Evolutionary conservation across 2,113 vertebrate genomes (phyloP), one percentile per base, ranked within the genome.

Genomic region (Typhlomys cinereus): DNA sequence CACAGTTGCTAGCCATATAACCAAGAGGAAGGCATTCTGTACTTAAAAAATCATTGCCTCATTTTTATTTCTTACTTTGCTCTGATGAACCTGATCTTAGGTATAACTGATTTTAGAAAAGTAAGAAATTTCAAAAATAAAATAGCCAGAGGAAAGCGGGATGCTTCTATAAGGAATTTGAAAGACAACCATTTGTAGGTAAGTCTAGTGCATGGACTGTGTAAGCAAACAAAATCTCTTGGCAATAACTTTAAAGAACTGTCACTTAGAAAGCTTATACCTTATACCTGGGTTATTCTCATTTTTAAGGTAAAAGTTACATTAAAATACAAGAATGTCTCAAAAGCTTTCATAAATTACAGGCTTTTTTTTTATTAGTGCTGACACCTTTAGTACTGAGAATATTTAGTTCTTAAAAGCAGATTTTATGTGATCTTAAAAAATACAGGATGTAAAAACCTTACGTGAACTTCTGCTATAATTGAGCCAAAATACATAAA

Each of bases 401-500:
- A 91, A 31, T 88, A 88, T 59, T 94, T 74, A 48, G 27, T 78
- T 39, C 48, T 88, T 89, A 84, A 71, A 93, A 73, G 73, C 36
- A 96, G 88, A 76, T 29, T 86, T 94, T 92, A 90, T 85, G 57
- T 76, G 52, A 74, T 84, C 29, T 10, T 70, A 89, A 59, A 50
- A 80, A 57, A 83, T 44, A 15, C 25, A 81, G 44, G n/a, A 84
- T 76, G 93, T 92, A 89, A 92, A 94, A 95, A 88, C 92, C 91
- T 96, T 92, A 91, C 85, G 75, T 88, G 92, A 96, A 67, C 90
- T 90, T 92, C 59, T 88, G 31, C 29, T 93, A 21, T 82, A 88
- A 91, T 52, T 85, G 81, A 95, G 95, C 90, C 94, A 96, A 92
- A 90, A 91, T 91, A 92, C 67, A 91, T 94, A 90, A 96, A 93